Conservation (phyloP, 1,140 invertebrate species). For the Drosophila watanabei region DNA sequence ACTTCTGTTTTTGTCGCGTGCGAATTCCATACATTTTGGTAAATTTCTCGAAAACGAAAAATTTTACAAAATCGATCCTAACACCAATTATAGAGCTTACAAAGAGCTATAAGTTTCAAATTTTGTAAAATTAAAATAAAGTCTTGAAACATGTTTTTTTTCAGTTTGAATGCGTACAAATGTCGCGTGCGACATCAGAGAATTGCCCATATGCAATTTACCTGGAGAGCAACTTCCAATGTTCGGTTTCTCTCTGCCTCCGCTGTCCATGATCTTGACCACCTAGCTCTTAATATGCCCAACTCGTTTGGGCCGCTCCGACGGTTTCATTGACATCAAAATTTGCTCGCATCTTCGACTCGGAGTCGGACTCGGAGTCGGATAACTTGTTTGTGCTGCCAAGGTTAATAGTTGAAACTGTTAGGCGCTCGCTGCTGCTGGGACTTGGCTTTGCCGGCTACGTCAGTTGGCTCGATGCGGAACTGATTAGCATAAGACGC, state of each 20-base stretch:
- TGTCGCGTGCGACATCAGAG: too few relatives aligned
- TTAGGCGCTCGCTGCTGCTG: constrained; percentile 36
- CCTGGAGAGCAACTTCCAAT: not conserved
- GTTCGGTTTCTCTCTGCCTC: constrained; percentile 18
- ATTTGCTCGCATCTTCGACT: constrained; percentile 32
- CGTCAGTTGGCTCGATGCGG: constrained; percentile 65
- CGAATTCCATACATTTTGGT: too few relatives aligned
- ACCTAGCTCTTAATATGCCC: constrained; percentile 18
- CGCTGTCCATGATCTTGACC: constrained; percentile 83
- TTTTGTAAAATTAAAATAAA: too few relatives aligned
- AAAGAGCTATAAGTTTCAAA: too few relatives aligned
- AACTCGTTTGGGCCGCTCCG: constrained; percentile 21
- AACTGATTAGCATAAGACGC: constrained; percentile 68
- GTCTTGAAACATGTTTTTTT: too few relatives aligned
- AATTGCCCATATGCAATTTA: constrained; percentile 6
- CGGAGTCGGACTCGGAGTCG: constrained; percentile 5
- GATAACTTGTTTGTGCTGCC: constrained; percentile 43
- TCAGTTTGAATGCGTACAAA: too few relatives aligned
- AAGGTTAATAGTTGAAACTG: constrained; percentile 83
- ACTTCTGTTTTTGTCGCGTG: too few relatives aligned
- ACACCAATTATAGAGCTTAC: too few relatives aligned
- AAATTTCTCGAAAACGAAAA: too few relatives aligned
- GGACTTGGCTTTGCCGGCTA: constrained; percentile 44
- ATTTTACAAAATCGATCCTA: too few relatives aligned
- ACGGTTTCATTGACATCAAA: constrained; percentile 79